phyloP scores from a whole-genome alignment of 2,113 vertebrate genomes.

The Verasper variegatus region DNA sequence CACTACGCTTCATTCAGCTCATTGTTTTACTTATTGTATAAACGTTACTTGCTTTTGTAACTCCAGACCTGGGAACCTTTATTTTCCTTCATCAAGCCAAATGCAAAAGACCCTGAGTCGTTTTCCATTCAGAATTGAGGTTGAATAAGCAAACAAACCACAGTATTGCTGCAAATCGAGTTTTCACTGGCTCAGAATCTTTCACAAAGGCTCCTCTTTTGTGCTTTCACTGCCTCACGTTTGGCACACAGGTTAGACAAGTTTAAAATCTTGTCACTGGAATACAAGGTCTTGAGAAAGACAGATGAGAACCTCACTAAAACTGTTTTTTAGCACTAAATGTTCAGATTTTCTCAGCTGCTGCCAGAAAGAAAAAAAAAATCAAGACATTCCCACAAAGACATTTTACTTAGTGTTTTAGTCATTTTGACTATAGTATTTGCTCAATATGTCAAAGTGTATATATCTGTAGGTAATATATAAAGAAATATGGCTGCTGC shows the following conservation, averaged over 20 bases:
- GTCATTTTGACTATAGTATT: too few relatives aligned
- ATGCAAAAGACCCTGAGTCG: background rate
- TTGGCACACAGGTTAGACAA: background rate
- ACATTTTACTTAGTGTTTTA: too few relatives aligned
- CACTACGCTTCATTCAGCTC: too few relatives aligned
- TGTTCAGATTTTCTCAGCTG: background rate
- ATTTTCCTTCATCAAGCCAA: too few relatives aligned
- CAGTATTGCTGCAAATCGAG: background rate
- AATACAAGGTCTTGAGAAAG: background rate
- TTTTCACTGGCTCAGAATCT: background rate
- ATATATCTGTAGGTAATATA: background rate
- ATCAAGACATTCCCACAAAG: background rate
- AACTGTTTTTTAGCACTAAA: background rate
- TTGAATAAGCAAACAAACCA: background rate
- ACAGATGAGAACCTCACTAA: background rate
- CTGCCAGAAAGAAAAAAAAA: background rate
- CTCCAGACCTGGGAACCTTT: too few relatives aligned
- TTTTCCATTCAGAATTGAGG: too few relatives aligned
- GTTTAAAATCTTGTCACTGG: background rate
- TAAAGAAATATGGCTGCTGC: background rate
- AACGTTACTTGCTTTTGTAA: too few relatives aligned
- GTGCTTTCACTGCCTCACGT: background rate
- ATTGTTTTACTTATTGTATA: too few relatives aligned
- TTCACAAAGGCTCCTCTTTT: background rate
- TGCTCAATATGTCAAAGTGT: too few relatives aligned